A percentile compares a stretch with the other conserved stretches of the same genome.
Evolutionary conservation across 1,140 invertebrate genomes (phyloP).

Genomic region (Oscheius sp.): DNA sequence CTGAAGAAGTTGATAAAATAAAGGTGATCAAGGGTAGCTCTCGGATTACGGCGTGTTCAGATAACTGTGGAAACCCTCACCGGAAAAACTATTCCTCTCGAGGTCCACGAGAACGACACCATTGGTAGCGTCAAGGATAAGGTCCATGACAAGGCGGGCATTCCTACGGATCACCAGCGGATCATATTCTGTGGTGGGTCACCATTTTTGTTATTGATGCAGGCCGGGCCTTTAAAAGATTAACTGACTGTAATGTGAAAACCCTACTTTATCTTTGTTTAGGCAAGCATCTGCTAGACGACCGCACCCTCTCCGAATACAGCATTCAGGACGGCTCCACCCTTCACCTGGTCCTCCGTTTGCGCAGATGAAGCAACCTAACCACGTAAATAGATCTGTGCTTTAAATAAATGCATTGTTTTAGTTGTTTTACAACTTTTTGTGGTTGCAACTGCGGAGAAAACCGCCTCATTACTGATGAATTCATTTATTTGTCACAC

Average conservation of each 20-base stretch:
- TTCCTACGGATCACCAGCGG: constrained; percentile 66
- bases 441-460: too few species aligned
- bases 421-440: too few species aligned
- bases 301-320: constrained; percentile 83
- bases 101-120: constrained; percentile 73
- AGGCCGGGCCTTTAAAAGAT: constrained; percentile 63
- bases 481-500: too few species aligned
- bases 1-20: too few species aligned
- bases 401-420: too few species aligned
- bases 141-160: constrained; percentile 74
- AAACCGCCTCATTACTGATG: too few species aligned
- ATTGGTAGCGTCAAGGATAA: constrained; percentile 94
- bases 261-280: constrained; percentile 52
- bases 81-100: constrained; percentile 64
- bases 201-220: not conserved
- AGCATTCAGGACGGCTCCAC: constrained; percentile 80
- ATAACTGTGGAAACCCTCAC: constrained; percentile 66
- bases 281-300: constrained; percentile 86
- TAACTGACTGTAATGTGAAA: constrained; percentile 39
- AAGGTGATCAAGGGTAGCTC: too few species aligned
- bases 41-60: too few species aligned
- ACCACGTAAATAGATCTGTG: too few species aligned
- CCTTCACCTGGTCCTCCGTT: constrained; percentile 68
- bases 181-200: constrained; percentile 66
- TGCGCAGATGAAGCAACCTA: constrained; percentile 74